phyloP scores from a whole-genome alignment of 2,888 invertebrate genomes.

The Operophtera brumata region DNA sequence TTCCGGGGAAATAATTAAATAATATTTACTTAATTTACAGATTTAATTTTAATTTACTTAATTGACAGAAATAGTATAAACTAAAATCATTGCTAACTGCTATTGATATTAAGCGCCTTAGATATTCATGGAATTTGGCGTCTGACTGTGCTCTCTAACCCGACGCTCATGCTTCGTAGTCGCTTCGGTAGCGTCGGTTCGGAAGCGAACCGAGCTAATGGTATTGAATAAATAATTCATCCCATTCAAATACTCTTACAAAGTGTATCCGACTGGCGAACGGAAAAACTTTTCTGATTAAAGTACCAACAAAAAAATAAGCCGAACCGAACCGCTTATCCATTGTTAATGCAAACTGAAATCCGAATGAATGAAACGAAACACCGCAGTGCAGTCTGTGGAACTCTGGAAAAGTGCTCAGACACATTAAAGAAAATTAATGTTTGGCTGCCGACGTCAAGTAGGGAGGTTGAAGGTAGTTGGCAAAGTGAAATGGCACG shows the following conservation, averaged over 20 bases:
- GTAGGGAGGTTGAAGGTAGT: constrained; percentile 68
- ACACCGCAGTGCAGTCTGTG: constrained; percentile 76
- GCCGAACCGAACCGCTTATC: constrained; percentile 63
- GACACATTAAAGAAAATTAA: constrained; percentile 81
- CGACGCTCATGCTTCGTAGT: no score
- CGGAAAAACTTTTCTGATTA: constrained; percentile 65
- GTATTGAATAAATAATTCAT: constrained; percentile 50
- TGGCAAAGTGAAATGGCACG: constrained; percentile 76
- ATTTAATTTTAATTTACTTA: no score
- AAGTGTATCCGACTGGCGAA: constrained; percentile 46
- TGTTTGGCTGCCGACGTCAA: constrained; percentile 77
- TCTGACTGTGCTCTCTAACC: no score
- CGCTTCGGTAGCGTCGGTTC: no score
- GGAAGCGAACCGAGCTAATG: constrained; percentile 31
- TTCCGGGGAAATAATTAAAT: no score
- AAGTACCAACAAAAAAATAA: constrained; percentile 69
- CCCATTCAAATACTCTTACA: constrained; percentile 51
- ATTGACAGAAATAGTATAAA: no score
- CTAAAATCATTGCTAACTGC: no score
- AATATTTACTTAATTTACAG: no score
- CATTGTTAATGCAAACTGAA: constrained; percentile 72
- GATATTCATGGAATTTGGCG: no score
- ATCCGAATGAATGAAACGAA: constrained; percentile 74
- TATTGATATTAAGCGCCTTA: no score
- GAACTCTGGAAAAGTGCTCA: constrained; percentile 75